A percentile compares a stretch with the other conserved stretches of the same genome.
Evolutionary conservation across 2,888 invertebrate species (phyloP).

Genomic region (Operophtera brumata): DNA sequence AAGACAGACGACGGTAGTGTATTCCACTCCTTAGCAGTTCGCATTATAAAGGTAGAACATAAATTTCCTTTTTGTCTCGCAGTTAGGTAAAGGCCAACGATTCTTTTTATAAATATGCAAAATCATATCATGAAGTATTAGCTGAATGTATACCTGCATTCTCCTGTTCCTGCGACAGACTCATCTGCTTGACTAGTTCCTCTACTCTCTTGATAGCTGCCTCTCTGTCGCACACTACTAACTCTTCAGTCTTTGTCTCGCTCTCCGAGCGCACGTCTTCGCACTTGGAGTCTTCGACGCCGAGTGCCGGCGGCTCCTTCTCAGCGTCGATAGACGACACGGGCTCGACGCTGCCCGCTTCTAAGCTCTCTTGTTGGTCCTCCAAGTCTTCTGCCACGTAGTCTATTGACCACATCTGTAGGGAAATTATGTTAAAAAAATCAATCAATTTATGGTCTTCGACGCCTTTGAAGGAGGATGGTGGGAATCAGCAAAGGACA

Average conservation of each 20-base stretch:
- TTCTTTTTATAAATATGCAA: too few relatives aligned
- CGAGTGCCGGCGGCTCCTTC: slow-evolving; percentile 49
- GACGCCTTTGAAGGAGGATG: too few relatives aligned
- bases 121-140: too few relatives aligned
- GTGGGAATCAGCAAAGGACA: too few relatives aligned
- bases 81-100: too few relatives aligned
- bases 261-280: slow-evolving; percentile 40
- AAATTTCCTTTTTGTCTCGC: too few relatives aligned
- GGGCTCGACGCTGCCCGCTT: slow-evolving; percentile 56
- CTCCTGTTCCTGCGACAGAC: slow-evolving; percentile 85
- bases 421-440: slow-evolving; percentile 23
- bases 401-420: slow-evolving; percentile 98
- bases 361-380: slow-evolving; percentile 71
- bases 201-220: slow-evolving; percentile 82
- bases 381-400: slow-evolving; percentile 83
- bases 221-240: slow-evolving; percentile 56
- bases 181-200: slow-evolving; percentile 89
- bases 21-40: too few relatives aligned
- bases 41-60: too few relatives aligned
- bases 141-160: slow-evolving; percentile 71
- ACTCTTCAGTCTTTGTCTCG: slow-evolving; percentile 53
- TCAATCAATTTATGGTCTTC: not conserved
- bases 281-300: slow-evolving; percentile 52
- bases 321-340: slow-evolving; percentile 56
- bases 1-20: too few relatives aligned